Evolutionary conservation across 2,113 vertebrate genomes (phyloP).

Genomic region (Oostethus manadensis): DNA sequence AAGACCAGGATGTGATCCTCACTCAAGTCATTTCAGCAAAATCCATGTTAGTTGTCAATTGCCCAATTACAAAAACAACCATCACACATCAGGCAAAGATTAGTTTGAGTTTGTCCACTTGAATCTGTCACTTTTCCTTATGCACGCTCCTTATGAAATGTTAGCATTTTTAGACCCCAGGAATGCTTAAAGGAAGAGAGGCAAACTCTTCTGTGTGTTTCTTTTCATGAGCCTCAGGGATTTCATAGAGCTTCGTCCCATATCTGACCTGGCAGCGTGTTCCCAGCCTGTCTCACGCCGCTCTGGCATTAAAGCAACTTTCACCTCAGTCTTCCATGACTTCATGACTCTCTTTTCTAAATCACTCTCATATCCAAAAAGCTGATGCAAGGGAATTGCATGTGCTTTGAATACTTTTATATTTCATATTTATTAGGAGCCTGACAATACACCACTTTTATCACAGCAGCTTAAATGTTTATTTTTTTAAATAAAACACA

Average conservation of each 20-base stretch:
- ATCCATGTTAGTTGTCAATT: background rate
- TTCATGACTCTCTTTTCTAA: constrained; percentile 29
- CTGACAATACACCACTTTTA: too few relatives aligned
- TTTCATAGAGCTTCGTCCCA: constrained; percentile 30
- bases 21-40: background rate
- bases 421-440: too few relatives aligned
- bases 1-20: background rate
- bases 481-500: too few relatives aligned
- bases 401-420: background rate
- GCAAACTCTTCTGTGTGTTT: constrained; percentile 26
- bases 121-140: background rate
- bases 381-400: background rate
- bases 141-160: constrained; percentile 2
- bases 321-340: constrained; percentile 19
- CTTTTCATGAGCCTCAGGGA: constrained; percentile 25
- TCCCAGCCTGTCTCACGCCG: constrained; percentile 40
- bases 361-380: constrained; percentile 24
- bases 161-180: constrained; percentile 2
- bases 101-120: background rate
- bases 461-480: too few relatives aligned
- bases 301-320: constrained; percentile 39
- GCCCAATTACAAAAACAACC: background rate
- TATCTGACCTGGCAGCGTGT: constrained; percentile 59
- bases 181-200: background rate
- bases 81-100: background rate